Base-by-base conservation (phyloP, 2,797 vertebrate species). In the Acanthurus tractus region DNA sequence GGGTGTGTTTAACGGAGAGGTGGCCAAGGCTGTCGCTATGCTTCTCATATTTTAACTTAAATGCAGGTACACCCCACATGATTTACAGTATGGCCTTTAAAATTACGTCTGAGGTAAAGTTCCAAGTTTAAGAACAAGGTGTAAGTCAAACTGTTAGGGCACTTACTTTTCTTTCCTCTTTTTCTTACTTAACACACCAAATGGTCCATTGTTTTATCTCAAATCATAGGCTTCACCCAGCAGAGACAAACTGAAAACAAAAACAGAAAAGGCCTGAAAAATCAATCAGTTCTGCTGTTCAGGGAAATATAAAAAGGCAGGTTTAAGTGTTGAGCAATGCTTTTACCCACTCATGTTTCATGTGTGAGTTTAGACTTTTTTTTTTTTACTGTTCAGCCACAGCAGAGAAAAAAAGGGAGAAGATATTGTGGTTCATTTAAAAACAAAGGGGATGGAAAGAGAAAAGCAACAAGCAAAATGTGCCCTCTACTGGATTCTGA, bases 401-500 rank as follows among this genome's bases (percentile, higher is more conserved):
- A 50, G 52, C n/a, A 65, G 36, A 53, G n/a, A 15, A 18, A 15
- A 18, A 54, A 55, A 62, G 38, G 38, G 3, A 66, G 52, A 65
- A 58, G n/a, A 44, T 29, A 53, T 15, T 29, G 23, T 50, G 13
- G n/a, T 48, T 8, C 40, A 70, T 54, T 61, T 56, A 58, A 69
- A 71, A 58, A 68, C 45, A 63, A 74, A 75, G 58, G 61, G 73
- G 62, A 40, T 72, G 23, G 11, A 61, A 70, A 25, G 44, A 56
- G 44, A 66, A 72, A 63, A 76, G 23, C 17, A 81, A 59, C 56
- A 53, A 69, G 84, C 53, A 77, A 78, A 84, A 86, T 79, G 63
- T 89, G 89, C 93, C 93, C 91, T 92, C 93, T 94, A 84, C 86
- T 94, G 93, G 90, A 84, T 68, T 77, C 6, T 79, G 12, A 79